Conservation (phyloP, 2,797 vertebrate genomes). For the Austrolebias charrua region DNA sequence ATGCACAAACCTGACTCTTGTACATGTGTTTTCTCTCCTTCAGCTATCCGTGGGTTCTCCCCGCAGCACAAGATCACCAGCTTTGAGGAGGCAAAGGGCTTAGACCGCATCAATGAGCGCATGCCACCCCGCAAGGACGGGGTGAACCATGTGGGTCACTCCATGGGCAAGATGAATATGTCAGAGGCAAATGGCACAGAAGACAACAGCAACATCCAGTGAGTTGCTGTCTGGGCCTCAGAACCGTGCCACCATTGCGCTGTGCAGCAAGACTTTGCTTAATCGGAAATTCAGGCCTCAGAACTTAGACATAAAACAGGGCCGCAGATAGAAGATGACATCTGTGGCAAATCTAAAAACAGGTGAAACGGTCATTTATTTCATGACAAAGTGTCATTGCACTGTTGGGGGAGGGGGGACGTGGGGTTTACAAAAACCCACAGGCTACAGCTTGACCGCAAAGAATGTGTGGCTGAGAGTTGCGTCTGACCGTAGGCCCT, state of each 20-base stretch:
- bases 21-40: slow-evolving; percentile 27
- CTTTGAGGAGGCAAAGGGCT: slow-evolving; percentile 84
- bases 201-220: slow-evolving; percentile 86
- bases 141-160: slow-evolving; percentile 83
- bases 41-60: slow-evolving; percentile 85
- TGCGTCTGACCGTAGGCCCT: slow-evolving; percentile 63
- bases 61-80: slow-evolving; percentile 86
- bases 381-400: slow-evolving; percentile 69
- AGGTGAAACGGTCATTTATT: slow-evolving; percentile 69
- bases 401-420: slow-evolving; percentile 55
- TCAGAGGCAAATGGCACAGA: slow-evolving; percentile 85
- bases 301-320: slow-evolving; percentile 74
- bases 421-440: slow-evolving; percentile 45
- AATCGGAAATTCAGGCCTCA: slow-evolving; percentile 78
- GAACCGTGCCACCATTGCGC: slow-evolving; percentile 57
- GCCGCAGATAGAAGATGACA: slow-evolving; percentile 74
- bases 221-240: slow-evolving; percentile 69
- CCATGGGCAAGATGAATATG: slow-evolving; percentile 86
- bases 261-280: slow-evolving; percentile 76
- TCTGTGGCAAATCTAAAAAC: slow-evolving; percentile 75
- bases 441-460: slow-evolving; percentile 60
- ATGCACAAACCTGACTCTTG: slow-evolving; percentile 21
- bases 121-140: slow-evolving; percentile 84
- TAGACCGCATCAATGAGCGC: slow-evolving; percentile 86
- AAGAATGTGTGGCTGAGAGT: slow-evolving; percentile 52